phyloP scores from a whole-genome alignment of 2,888 invertebrate species.

The Furcula furcula region DNA sequence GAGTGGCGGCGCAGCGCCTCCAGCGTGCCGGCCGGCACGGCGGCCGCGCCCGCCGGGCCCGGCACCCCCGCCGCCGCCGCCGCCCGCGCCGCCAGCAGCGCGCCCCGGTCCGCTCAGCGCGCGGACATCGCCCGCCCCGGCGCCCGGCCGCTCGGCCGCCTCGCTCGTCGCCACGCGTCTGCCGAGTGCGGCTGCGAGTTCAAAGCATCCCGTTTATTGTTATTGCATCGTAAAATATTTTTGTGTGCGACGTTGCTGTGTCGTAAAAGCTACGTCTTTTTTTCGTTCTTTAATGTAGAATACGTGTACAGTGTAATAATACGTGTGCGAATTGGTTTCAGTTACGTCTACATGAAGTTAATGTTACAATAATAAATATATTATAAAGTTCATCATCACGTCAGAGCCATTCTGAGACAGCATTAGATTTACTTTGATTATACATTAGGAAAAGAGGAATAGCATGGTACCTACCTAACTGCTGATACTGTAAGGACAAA shows the following conservation, averaged over 20 bases:
- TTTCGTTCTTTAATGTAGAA: conserved; percentile 18
- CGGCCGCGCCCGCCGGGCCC: conserved; percentile 15
- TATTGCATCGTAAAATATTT: conserved; percentile 48
- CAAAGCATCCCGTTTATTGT: conserved; percentile 46
- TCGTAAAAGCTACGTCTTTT: conserved; percentile 30
- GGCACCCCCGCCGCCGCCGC: conserved; percentile 7
- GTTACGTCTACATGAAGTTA: neutral
- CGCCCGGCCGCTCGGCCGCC: conserved; percentile 8
- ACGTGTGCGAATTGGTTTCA: neutral
- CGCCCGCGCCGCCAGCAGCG: conserved; percentile 6
- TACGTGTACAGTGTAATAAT: neutral
- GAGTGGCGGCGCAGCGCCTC: conserved; percentile 93
- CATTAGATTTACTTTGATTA: too few species aligned
- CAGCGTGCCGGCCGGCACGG: conserved; percentile 61
- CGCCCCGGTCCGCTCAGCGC: too few species aligned
- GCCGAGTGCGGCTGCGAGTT: conserved; percentile 20
- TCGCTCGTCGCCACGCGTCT: conserved; percentile 8
- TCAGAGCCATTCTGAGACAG: too few species aligned
- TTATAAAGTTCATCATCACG: too few species aligned
- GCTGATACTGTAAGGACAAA: too few species aligned
- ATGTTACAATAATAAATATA: too few species aligned
- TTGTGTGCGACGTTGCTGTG: conserved; percentile 25
- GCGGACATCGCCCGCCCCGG: conserved; percentile 27
- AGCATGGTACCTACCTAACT: too few species aligned
- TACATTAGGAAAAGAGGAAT: too few species aligned